Base-by-base conservation (phyloP, 2,888 invertebrate species). In the Boloria selene region DNA sequence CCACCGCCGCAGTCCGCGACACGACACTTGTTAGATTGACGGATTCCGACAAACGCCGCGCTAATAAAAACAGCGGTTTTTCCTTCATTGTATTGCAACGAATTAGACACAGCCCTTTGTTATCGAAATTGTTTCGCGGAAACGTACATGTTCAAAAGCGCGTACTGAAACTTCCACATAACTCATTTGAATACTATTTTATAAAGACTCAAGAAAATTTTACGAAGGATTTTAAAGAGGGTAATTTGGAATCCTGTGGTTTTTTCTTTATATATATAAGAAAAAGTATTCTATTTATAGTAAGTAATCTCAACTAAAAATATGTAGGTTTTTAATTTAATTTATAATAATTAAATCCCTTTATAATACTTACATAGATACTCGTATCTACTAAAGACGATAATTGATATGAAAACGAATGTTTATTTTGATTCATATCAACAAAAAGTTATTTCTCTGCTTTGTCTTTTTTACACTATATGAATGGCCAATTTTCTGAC, bases 11-110 rank as follows among this genome's bases (percentile, higher is more conserved):
- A 22, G 13, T 50, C 42, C 49, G 67, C 60, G 59, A 55, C 64
- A 59, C 66, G 64, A 67, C 69, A 69, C 71, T 69, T 63, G 71
- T 61, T 65, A 61, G 62, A 71, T 61, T 69, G 71, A 69, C 64
- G 64, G 64, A 65, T 63, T 65, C 63, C 67, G 67, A 54, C 67
- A 61, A 61, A 61, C 65, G 58, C 31, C 47, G 47, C 45, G 62
- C 51, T 44, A 31, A 47, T 51, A 70, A 70, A 65, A 67, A 67
- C 67, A 18, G 5, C 53, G 22, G 66, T 62, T 70, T 67, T 64
- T 67, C 66, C 59, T 38, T 64, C 69, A 70, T 67, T 70, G 69
- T 70, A 47, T 64, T 58, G 69, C 58, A 56, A 52, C 65, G 58
- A 69, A 71, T 70, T 65, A 67, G 58, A 56, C 62, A 59, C 65